phyloP scores from a whole-genome alignment of 2,888 invertebrate genomes.

The Athalia rosae region DNA sequence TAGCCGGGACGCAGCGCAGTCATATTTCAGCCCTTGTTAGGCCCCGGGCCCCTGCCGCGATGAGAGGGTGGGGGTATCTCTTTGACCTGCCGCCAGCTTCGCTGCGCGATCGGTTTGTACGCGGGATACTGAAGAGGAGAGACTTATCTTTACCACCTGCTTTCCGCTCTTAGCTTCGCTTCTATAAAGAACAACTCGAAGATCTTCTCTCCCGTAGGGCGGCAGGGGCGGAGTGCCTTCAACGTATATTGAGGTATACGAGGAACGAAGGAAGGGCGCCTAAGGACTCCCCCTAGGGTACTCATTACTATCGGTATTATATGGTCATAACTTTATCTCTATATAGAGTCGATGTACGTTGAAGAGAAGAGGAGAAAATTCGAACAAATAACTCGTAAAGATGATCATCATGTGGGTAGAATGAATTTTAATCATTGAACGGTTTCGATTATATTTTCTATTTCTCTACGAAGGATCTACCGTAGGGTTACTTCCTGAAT shows the following conservation, averaged over 20 bases:
- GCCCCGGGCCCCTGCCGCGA: conserved; percentile 66
- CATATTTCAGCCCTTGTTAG: conserved; percentile 71
- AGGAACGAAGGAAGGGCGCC: no score
- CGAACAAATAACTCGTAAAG: no score
- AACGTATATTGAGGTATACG: background rate
- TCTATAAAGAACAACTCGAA: conserved; percentile 26
- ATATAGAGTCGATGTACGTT: no score
- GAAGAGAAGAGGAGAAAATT: no score
- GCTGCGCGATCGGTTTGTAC: conserved; percentile 65
- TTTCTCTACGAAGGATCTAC: no score
- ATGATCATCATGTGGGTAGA: no score
- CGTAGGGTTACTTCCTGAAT: no score
- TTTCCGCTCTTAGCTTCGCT: conserved; percentile 47
- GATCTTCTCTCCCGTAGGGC: conserved; percentile 32
- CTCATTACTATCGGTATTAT: no score
- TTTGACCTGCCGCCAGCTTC: conserved; percentile 67
- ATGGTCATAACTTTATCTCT: no score
- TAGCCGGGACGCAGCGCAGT: conserved; percentile 60
- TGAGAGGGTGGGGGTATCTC: conserved; percentile 68
- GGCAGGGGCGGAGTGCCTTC: conserved; percentile 28
- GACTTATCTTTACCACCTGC: conserved; percentile 69
- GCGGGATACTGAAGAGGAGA: background rate
- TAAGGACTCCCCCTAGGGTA: no score
- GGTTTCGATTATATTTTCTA: no score
- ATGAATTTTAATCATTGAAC: no score